phyloP scores from a whole-genome alignment of 2,888 invertebrate genomes.

The Lydus trimaculatus region DNA sequence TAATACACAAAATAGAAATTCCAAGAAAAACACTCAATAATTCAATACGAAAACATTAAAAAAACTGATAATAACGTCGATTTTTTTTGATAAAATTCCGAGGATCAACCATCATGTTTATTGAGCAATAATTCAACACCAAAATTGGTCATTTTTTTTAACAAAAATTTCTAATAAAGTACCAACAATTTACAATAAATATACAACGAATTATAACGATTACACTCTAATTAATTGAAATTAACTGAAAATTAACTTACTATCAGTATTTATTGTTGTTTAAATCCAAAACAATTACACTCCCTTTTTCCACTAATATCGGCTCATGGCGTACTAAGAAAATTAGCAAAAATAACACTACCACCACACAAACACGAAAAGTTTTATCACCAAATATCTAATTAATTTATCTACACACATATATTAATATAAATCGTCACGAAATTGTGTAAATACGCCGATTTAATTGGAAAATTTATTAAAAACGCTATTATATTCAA shows the following conservation, averaged over 20 bases:
- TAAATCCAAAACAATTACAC: slow-evolving; percentile 56
- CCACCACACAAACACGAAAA: slow-evolving; percentile 17
- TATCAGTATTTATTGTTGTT: slow-evolving; percentile 22
- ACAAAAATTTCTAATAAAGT: background rate
- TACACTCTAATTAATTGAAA: background rate
- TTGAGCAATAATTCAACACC: slow-evolving; percentile 9
- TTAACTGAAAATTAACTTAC: slow-evolving; percentile 17
- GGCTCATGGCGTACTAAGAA: slow-evolving; percentile 51
- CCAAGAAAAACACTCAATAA: background rate
- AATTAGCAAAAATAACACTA: slow-evolving; percentile 18
- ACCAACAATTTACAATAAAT: background rate
- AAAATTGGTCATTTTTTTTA: slow-evolving; percentile 5
- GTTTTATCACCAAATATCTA: background rate
- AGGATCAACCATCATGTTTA: background rate
- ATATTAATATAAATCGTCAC: too few relatives aligned
- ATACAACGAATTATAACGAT: background rate
- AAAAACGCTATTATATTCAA: too few relatives aligned
- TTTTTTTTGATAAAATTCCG: background rate
- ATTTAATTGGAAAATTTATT: too few relatives aligned
- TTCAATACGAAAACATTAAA: too few relatives aligned
- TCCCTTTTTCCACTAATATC: slow-evolving; percentile 54
- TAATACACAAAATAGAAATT: slow-evolving; percentile 30
- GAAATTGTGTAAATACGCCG: too few relatives aligned
- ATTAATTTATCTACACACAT: too few relatives aligned
- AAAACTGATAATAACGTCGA: slow-evolving; percentile 10